phyloP scores from a whole-genome alignment of 2,888 invertebrate species.

The Temnothorax rugatulus region DNA sequence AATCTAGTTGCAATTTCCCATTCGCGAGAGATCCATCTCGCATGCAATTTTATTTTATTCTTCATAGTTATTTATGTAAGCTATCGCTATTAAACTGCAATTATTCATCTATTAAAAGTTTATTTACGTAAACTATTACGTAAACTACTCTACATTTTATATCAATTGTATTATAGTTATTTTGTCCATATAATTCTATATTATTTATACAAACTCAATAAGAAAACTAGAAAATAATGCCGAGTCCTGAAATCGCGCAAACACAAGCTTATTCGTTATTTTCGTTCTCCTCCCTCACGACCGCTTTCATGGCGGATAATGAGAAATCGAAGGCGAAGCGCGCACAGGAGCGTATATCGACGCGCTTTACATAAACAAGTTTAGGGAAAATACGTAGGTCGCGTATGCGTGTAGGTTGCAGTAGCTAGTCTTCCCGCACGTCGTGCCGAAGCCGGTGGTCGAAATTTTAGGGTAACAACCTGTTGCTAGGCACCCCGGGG shows the following conservation, averaged over 20 bases:
- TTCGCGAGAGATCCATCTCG: background rate
- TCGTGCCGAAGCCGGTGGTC: constrained; percentile 53
- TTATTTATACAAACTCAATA: background rate
- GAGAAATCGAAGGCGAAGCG: constrained; percentile 53
- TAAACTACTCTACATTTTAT: background rate
- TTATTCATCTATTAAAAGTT: background rate
- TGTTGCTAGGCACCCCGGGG: constrained; percentile 84
- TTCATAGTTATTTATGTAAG: background rate
- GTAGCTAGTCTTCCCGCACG: background rate
- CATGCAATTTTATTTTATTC: background rate
- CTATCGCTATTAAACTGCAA: background rate
- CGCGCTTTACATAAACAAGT: constrained; percentile 39
- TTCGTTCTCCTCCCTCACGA: background rate
- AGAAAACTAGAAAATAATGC: background rate
- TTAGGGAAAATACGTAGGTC: constrained; percentile 14
- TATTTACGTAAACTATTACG: background rate
- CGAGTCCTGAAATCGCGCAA: background rate
- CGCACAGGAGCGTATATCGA: background rate
- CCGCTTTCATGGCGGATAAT: constrained; percentile 24
- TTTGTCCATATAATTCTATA: background rate
- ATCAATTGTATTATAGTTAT: background rate
- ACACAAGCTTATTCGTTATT: background rate
- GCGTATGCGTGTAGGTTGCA: background rate
- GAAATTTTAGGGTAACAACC: constrained; percentile 83
- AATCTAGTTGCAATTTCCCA: background rate